Evolutionary conservation across 2,113 vertebrate species (phyloP).

Genomic region (Ia io): DNA sequence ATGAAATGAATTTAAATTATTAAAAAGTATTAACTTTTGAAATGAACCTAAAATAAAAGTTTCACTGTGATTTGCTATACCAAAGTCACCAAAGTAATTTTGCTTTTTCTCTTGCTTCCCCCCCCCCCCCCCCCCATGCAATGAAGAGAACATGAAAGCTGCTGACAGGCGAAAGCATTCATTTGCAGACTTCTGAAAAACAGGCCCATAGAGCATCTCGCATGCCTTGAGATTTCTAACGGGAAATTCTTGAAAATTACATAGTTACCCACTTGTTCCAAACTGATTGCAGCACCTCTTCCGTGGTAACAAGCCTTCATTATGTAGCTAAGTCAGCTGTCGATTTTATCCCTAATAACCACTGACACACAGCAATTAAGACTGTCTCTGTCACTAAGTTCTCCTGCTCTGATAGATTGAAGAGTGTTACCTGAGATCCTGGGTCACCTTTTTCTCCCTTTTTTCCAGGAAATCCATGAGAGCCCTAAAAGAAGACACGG

Average conservation of each 20-base stretch:
- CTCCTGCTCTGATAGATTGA: background rate
- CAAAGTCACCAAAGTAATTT: background rate
- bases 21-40: background rate
- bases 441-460: slow-evolving; percentile 70
- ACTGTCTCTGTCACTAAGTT: background rate
- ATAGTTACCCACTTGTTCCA: background rate
- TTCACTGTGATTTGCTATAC: background rate
- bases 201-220: background rate
- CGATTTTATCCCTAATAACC: background rate
- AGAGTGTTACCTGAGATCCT: slow-evolving; percentile 71
- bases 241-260: slow-evolving; percentile 6
- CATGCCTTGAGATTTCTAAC: background rate
- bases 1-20: background rate
- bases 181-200: background rate
- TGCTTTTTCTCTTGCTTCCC: background rate
- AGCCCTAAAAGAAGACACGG: slow-evolving; percentile 57
- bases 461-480: slow-evolving; percentile 58
- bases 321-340: background rate
- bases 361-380: background rate
- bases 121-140: background rate
- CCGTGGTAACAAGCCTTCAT: background rate
- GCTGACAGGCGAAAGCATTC: background rate
- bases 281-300: background rate
- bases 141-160: background rate
- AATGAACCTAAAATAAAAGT: background rate